Evolutionary conservation across 1,140 invertebrate species (phyloP).

Genomic region (Drosophila biarmipes): DNA sequence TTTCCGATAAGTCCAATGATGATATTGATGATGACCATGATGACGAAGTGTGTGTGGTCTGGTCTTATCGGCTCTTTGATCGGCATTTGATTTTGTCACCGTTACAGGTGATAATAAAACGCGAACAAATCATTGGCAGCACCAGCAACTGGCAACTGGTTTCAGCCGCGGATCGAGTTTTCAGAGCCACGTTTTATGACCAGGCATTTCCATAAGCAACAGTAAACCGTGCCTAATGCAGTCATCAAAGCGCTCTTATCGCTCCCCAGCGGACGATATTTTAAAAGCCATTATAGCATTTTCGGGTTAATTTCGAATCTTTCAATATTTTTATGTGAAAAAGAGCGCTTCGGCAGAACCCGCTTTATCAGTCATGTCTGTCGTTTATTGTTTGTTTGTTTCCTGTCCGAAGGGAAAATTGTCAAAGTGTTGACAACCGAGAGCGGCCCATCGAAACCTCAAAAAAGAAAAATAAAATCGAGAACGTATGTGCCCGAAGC

Average conservation of each 20-base stretch:
- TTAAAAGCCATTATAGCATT: conserved; percentile 62
- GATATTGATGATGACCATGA: neutral
- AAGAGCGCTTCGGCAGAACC: conserved; percentile 14
- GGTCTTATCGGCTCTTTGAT: conserved; percentile 45
- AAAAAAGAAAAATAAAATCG: conserved; percentile 40
- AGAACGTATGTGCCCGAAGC: conserved; percentile 38
- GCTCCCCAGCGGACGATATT: conserved; percentile 39
- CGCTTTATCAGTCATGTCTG: conserved; percentile 63
- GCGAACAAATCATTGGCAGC: conserved; percentile 29
- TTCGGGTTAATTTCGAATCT: conserved; percentile 54
- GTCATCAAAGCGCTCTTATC: conserved; percentile 64
- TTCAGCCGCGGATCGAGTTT: conserved; percentile 34
- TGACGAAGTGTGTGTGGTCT: conserved; percentile 44
- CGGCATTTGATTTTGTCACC: conserved; percentile 24
- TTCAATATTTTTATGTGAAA: conserved; percentile 32
- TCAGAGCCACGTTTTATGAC: conserved; percentile 40
- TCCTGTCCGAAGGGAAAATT: conserved; percentile 57
- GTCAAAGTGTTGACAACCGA: conserved; percentile 69
- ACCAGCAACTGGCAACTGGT: conserved; percentile 62
- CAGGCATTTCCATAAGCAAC: conserved; percentile 45
- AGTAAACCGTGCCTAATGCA: conserved; percentile 58
- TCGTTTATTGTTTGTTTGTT: conserved; percentile 67
- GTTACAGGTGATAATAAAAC: conserved; percentile 71
- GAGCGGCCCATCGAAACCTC: conserved; percentile 23
- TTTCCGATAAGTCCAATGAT: conserved; percentile 31